Evolutionary conservation across 2,113 vertebrate genomes (phyloP), one percentile per base, ranked within the genome.

Genomic region (Empidonax alnorum): DNA sequence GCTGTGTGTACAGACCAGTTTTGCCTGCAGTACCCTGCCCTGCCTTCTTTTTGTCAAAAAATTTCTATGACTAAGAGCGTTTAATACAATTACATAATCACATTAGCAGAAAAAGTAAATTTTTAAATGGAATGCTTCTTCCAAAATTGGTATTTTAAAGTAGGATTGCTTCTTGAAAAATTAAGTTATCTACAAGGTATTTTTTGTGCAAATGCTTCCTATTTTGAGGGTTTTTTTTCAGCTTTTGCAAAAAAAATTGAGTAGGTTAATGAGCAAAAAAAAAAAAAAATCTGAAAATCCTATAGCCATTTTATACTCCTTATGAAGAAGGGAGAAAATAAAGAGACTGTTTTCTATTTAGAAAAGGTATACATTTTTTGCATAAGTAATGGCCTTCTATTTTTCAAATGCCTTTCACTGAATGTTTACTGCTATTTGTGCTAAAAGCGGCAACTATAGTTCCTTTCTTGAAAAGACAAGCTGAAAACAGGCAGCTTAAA

Each of bases 21-120:
- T 73, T 39, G 46, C 84, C 74, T 58, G 59, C 90, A 85, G 46
- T 87, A 61, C 49, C 27, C 50, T 69, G 19, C 59, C 55, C 39
- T 12, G 5, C 17, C 6, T 71, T 75, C 5, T 52, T 81, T 62
- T 71, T 52, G 27, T 4, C 49, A 39, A 73, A 72, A 47, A 53
- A 46, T 5, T 61, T 58, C 42, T 59, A 2, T 73, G 50, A 71
- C 75, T 93, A 69, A 94, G 65, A 93, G 16, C 47, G 67, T 88
- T 90, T 89, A 83, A 84, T 90, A 28, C 42, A 81, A 85, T 96
- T 95, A 83, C 27, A 66, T 91, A 88, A 96, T 80, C 4, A 2
- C 46, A 61, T 95, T 87, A 90, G 62, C 35, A 90, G 47, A 58
- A 89, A 91, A 91, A 81, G 39, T 59, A 68, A 58, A 21, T n/a